Evolutionary conservation across 2,888 invertebrate genomes (phyloP), one percentile per base, ranked within the genome.

Genomic region (Lysandra coridon): DNA sequence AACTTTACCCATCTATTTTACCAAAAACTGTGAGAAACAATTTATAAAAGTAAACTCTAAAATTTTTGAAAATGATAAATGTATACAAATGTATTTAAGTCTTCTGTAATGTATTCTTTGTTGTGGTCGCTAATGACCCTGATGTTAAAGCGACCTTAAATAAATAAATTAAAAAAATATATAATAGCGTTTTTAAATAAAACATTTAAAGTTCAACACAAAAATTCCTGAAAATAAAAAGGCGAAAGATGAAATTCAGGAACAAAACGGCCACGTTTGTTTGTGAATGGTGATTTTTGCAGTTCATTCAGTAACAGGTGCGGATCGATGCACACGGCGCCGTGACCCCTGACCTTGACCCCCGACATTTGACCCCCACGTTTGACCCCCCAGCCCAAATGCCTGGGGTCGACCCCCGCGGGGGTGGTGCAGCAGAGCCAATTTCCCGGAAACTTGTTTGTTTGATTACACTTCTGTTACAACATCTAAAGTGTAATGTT

Each of bases 271-370:
- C 33, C 33, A 69, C 1, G 33, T 69, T 69, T 69, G 33, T 23
- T 74, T 74, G 62, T 44, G 23, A 64, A 78, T 44, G 44, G 40
- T 40, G 7, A 60, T 60, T 77, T 40, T 78, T 62, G 53, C 49
- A 73, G 14, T 73, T 60, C 53, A 62, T 40, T 53, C 74, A 69
- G 80, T 76, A 79, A 79, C 77, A 79, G 79, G 74, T 76, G 60
- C 75, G 62, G 79, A 81, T 81, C 82, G 60, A 78, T 79, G 30
- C 75, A 73, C 79, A 78, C 80, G 87, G 84, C 83, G 83, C 83
- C 83, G 77, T 80, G 83, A 82, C 81, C 83, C 75, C 57, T 79
- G 83, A 82, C 82, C 82, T 74, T 78, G 80, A 78, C 82, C 82
- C 40, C 57, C 77, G 80, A 81, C 83, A 80, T 82, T 81, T 80